Evolutionary conservation across 2,888 invertebrate genomes (phyloP).

Genomic region (Herminia tarsipennalis): DNA sequence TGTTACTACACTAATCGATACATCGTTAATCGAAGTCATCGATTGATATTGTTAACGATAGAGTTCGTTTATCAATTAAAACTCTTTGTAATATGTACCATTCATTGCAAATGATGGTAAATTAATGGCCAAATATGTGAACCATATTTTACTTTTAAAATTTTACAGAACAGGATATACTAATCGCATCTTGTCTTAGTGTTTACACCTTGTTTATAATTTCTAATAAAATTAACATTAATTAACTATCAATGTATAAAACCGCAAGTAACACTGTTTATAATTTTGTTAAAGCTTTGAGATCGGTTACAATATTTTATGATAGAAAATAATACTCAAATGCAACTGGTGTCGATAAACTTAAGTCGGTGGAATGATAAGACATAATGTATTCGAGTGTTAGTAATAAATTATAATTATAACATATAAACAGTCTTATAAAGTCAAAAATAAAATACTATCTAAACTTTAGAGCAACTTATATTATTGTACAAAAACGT

Average conservation of each 20-base stretch:
- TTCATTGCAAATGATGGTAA: no score
- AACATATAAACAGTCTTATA: constrained; percentile 78
- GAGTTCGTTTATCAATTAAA: no score
- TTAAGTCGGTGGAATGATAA: constrained; percentile 81
- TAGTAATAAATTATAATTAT: constrained; percentile 65
- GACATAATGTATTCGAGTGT: constrained; percentile 70
- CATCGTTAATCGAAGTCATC: no score
- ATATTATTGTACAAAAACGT: constrained; percentile 62
- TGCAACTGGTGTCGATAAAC: constrained; percentile 71
- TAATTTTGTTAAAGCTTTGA: constrained; percentile 64
- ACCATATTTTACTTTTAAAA: no score
- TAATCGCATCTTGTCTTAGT: constrained; percentile 9
- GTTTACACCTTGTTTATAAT: constrained; percentile 17
- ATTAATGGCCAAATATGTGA: no score
- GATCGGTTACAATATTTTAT: constrained; percentile 51
- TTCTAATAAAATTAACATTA: constrained; percentile 41
- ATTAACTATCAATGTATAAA: constrained; percentile 39
- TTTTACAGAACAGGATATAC: no score
- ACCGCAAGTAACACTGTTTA: constrained; percentile 45
- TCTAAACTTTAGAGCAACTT: constrained; percentile 65
- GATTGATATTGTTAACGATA: no score
- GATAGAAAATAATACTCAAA: constrained; percentile 71
- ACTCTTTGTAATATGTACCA: no score
- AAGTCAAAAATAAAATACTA: constrained; percentile 65
- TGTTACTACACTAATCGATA: no score